phyloP scores from a whole-genome alignment of 2,888 invertebrate genomes.

The Unio delphinus region DNA sequence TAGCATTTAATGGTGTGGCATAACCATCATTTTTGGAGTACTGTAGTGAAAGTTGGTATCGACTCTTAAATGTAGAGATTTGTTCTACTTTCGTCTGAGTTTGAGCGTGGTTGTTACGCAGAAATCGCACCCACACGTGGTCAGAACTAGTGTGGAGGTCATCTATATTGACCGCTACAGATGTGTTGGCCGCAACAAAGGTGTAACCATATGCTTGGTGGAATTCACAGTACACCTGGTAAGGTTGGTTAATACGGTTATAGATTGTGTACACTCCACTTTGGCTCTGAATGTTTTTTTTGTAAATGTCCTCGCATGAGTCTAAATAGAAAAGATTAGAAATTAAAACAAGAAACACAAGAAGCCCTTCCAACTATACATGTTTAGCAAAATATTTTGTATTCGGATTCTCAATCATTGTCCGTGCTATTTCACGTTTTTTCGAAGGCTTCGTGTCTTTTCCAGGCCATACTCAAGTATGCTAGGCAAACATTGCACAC shows the following conservation, averaged over 20 bases:
- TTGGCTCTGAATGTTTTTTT: conserved; percentile 10
- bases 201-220: conserved; percentile 13
- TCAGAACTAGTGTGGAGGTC: conserved; percentile 13
- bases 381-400: too few relatives aligned
- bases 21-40: conserved; percentile 14
- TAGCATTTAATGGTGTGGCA: conserved; percentile 9
- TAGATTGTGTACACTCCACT: conserved; percentile 15
- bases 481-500: too few relatives aligned
- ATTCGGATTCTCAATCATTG: too few relatives aligned
- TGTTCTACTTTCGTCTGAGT: conserved; percentile 15
- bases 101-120: conserved; percentile 14
- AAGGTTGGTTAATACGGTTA: conserved; percentile 13
- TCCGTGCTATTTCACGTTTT: too few relatives aligned
- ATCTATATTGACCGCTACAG: conserved; percentile 10
- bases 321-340: conserved; percentile 3
- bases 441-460: too few relatives aligned
- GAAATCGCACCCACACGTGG: conserved; percentile 14
- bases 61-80: conserved; percentile 8
- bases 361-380: too few relatives aligned
- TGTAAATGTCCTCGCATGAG: conserved; percentile 16
- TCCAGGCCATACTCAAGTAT: too few relatives aligned
- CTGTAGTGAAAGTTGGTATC: conserved; percentile 15
- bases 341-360: too few relatives aligned
- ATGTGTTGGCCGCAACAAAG: conserved; percentile 11
- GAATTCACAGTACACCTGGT: conserved; percentile 21